These are phyloP conservation scores for Euspilapteryx auroguttella DNA, from an alignment of 2,888 invertebrate genomes.

Conservation along the genomic window DNA sequence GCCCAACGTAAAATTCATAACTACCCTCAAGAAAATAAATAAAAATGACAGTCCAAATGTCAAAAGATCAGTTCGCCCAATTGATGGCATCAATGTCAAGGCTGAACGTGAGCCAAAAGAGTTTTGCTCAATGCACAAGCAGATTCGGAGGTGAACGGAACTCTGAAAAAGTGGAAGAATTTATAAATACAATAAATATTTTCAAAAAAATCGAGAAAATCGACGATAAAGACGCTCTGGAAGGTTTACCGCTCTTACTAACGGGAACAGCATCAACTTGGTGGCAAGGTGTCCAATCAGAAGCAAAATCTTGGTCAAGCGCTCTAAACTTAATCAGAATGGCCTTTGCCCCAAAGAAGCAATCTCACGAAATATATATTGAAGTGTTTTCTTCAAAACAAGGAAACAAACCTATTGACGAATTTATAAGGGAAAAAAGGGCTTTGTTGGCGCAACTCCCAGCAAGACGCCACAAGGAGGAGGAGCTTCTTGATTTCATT, in stretches of 20 bases:
- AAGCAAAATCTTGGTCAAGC: no score
- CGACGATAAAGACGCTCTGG: constrained; percentile 8
- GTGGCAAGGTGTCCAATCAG: no score
- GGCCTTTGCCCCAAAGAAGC: constrained; percentile 9
- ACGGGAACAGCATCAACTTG: no score
- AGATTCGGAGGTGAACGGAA: constrained; percentile 3
- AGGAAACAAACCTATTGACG: constrained; percentile 5
- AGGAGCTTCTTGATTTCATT: constrained; percentile 10
- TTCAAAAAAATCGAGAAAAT: constrained; percentile 8
- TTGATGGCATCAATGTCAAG: no score
- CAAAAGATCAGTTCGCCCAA: no score
- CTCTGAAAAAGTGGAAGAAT: constrained; percentile 7
- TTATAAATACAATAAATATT: constrained; percentile 7
- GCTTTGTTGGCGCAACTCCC: constrained; percentile 9
- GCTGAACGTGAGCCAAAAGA: no score
- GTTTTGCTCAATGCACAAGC: constrained; percentile 1
- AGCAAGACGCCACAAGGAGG: constrained; percentile 8
- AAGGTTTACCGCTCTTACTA: no score
- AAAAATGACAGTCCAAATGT: no score
- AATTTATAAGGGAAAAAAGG: constrained; percentile 9
- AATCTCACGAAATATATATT: constrained; percentile 9
- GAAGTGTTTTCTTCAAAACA: constrained; percentile 8
- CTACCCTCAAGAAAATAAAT: no score
- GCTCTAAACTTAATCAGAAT: constrained; percentile 6
- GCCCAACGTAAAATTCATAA: no score